Percentiles rank a stretch among this genome's conserved stretches.
phyloP scores from a whole-genome alignment of 2,888 invertebrate genomes.

The Perizoma affinitatum region DNA sequence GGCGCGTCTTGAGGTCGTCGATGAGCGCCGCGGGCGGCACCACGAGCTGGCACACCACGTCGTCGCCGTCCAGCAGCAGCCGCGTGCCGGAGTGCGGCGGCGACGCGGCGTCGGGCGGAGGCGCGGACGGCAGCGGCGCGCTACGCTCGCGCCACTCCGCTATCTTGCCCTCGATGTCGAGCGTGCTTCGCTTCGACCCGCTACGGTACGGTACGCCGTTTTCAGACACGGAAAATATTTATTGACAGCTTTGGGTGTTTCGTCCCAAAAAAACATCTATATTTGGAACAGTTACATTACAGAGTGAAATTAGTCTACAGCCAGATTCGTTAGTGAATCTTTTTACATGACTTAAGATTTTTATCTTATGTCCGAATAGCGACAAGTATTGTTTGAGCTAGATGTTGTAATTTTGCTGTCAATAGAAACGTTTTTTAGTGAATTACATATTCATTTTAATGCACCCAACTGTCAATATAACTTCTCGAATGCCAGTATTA shows the following conservation, averaged over 20 bases:
- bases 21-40: constrained; percentile 67
- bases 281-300: too few relatives aligned
- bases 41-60: constrained; percentile 69
- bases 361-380: too few relatives aligned
- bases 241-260: constrained; percentile 15
- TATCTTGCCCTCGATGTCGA: constrained; percentile 81
- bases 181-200: constrained; percentile 79
- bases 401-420: too few relatives aligned
- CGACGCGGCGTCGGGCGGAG: constrained; percentile 29
- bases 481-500: constrained; percentile 1
- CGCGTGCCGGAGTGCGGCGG: constrained; percentile 48
- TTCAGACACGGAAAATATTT: constrained; percentile 2
- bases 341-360: too few relatives aligned
- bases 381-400: too few relatives aligned
- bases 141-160: constrained; percentile 73
- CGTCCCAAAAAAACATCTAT: too few relatives aligned
- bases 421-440: too few relatives aligned
- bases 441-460: too few relatives aligned
- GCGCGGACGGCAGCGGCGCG: constrained; percentile 43
- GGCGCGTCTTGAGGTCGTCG: constrained; percentile 72
- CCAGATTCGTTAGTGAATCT: too few relatives aligned
- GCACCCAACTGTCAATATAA: constrained; percentile 17
- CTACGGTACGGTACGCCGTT: constrained; percentile 43
- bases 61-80: constrained; percentile 64
- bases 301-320: too few relatives aligned